These are phyloP conservation scores for Spisula solida DNA, from an alignment of 2,888 invertebrate genomes.

Conservation along the genomic window DNA sequence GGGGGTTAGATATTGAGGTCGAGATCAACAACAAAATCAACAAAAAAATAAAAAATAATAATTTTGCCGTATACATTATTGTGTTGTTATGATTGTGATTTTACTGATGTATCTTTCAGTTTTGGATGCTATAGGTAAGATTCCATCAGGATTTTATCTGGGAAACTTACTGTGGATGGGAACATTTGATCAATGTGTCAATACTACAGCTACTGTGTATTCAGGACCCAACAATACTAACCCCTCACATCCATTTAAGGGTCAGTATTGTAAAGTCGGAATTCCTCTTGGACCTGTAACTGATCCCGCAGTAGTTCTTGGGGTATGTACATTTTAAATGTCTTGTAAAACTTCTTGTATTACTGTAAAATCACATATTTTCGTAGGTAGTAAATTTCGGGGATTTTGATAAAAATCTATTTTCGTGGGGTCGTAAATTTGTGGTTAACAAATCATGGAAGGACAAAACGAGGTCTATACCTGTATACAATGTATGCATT, in stretches of 20 bases:
- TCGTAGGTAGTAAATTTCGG: no score
- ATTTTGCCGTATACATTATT: no score
- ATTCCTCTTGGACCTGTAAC: slow-evolving; percentile 41
- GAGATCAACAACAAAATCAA: no score
- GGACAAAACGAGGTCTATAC: no score
- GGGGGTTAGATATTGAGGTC: no score
- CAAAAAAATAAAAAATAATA: no score
- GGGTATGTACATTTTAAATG: slow-evolving; percentile 27
- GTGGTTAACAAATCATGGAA: no score
- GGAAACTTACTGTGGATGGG: slow-evolving; percentile 68
- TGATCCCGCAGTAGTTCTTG: slow-evolving; percentile 29
- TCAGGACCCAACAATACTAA: slow-evolving; percentile 55
- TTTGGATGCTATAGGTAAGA: slow-evolving; percentile 67
- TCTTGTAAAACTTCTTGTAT: no score
- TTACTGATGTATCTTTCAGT: slow-evolving; percentile 51
- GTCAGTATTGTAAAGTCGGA: slow-evolving; percentile 62
- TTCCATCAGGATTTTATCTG: slow-evolving; percentile 61
- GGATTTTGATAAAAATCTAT: no score
- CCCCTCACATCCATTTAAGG: slow-evolving; percentile 62
- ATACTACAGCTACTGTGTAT: slow-evolving; percentile 58
- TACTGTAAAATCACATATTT: no score
- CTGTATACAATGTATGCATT: neutral
- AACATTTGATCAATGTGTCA: slow-evolving; percentile 70
- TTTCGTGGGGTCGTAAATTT: no score
- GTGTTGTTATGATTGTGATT: no score